phyloP scores from a whole-genome alignment of 1,140 invertebrate genomes.

The Oreohelix idahoensis region DNA sequence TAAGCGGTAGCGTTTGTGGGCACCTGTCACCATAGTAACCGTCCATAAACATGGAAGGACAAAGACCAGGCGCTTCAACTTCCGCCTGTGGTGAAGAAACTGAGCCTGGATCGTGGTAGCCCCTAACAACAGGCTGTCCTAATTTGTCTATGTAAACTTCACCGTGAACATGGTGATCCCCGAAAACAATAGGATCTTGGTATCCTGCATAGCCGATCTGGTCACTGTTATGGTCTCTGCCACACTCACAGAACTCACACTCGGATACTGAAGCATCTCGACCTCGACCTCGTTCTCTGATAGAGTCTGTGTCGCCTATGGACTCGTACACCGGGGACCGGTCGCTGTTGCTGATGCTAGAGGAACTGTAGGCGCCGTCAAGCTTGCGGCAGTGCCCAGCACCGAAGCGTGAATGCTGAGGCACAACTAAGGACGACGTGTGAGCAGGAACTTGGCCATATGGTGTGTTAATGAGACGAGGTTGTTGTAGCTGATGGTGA shows the following conservation, averaged over 20 bases:
- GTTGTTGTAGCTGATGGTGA: conserved; percentile 20
- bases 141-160: background rate
- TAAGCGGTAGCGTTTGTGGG: conserved; percentile 43
- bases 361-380: conserved; percentile 40
- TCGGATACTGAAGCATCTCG: background rate
- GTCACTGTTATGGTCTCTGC: background rate
- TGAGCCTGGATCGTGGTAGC: background rate
- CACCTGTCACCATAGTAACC: conserved; percentile 46
- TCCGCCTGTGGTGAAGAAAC: background rate
- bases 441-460: conserved; percentile 38
- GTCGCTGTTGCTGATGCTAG: conserved; percentile 44
- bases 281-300: conserved; percentile 20
- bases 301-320: conserved; percentile 43
- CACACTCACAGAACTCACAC: conserved; percentile 39
- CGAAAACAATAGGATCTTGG: conserved; percentile 6
- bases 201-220: background rate
- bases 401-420: conserved; percentile 23
- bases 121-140: background rate
- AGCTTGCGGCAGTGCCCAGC: conserved; percentile 33
- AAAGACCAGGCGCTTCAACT: conserved; percentile 7
- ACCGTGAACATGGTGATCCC: conserved; percentile 9
- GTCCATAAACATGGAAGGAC: conserved; percentile 32
- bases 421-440: conserved; percentile 36
- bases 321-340: conserved; percentile 46
- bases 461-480: conserved; percentile 26